phyloP scores from a whole-genome alignment of 2,888 invertebrate species.

The Hyles lineata region DNA sequence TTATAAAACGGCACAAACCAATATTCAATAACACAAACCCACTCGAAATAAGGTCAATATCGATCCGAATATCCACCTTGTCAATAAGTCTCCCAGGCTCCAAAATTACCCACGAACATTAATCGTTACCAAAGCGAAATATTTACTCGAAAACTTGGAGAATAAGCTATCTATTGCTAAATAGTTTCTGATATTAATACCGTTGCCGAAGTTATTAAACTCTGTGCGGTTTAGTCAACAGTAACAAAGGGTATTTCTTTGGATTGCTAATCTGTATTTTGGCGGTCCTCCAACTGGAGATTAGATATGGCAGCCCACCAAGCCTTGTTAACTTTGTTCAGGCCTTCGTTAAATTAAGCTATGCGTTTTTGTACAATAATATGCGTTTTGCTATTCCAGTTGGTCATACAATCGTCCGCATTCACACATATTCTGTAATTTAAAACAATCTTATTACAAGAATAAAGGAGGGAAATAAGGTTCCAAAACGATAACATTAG shows the following conservation, averaged over 20 bases:
- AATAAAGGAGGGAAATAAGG: too few relatives aligned
- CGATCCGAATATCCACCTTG: not conserved
- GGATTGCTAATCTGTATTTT: constrained; percentile 70
- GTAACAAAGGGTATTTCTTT: constrained; percentile 63
- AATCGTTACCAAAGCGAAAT: constrained; percentile 30
- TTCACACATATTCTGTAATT: too few relatives aligned
- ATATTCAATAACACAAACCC: too few relatives aligned
- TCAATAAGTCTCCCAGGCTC: constrained; percentile 11
- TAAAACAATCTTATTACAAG: too few relatives aligned
- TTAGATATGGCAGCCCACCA: constrained; percentile 58
- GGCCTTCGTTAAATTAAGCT: not conserved
- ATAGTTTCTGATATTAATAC: constrained; percentile 25
- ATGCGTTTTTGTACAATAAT: not conserved
- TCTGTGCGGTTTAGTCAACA: constrained; percentile 46
- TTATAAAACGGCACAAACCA: too few relatives aligned
- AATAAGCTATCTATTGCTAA: constrained; percentile 29
- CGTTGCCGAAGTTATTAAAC: constrained; percentile 44
- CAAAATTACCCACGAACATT: constrained; percentile 14
- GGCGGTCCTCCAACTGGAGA: constrained; percentile 67
- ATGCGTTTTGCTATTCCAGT: not conserved
- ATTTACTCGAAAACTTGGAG: constrained; percentile 12
- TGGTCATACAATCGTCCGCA: not conserved
- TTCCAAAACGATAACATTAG: too few relatives aligned
- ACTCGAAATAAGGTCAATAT: not conserved
- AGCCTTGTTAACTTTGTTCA: constrained; percentile 47